These are phyloP conservation scores for Rhamphomyia laevipes DNA, from an alignment of 2,888 invertebrate genomes.

Conservation along the genomic window DNA sequence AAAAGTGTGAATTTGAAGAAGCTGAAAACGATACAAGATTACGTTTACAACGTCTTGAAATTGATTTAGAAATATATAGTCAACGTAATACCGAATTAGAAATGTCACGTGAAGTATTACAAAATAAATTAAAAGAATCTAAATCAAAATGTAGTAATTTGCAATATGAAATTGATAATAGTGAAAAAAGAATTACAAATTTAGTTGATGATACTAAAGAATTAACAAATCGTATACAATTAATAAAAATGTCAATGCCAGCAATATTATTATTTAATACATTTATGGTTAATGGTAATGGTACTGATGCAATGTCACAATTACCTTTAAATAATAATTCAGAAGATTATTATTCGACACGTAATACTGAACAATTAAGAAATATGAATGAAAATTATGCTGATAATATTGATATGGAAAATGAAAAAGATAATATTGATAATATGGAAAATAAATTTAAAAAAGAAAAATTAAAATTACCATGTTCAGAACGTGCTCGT, in stretches of 20 bases:
- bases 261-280: conserved; percentile 51
- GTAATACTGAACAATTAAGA: no score
- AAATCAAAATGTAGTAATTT: conserved; percentile 38
- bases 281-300: conserved; percentile 13
- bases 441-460: no score
- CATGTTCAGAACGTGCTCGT: no score
- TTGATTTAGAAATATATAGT: conserved; percentile 46
- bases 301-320: no score
- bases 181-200: conserved; percentile 42
- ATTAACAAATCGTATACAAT: conserved; percentile 42
- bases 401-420: no score
- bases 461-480: no score
- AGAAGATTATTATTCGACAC: no score
- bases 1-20: conserved; percentile 62
- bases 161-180: conserved; percentile 42
- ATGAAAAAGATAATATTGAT: no score
- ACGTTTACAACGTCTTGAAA: conserved; percentile 43
- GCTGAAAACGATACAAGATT: conserved; percentile 58
- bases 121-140: conserved; percentile 44
- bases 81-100: conserved; percentile 42
- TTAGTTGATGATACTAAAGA: conserved; percentile 43
- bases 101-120: conserved; percentile 46
- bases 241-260: conserved; percentile 50
- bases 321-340: no score
- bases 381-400: no score